phyloP scores from a whole-genome alignment of 2,113 vertebrate species.

The Butastur rufipennis region DNA sequence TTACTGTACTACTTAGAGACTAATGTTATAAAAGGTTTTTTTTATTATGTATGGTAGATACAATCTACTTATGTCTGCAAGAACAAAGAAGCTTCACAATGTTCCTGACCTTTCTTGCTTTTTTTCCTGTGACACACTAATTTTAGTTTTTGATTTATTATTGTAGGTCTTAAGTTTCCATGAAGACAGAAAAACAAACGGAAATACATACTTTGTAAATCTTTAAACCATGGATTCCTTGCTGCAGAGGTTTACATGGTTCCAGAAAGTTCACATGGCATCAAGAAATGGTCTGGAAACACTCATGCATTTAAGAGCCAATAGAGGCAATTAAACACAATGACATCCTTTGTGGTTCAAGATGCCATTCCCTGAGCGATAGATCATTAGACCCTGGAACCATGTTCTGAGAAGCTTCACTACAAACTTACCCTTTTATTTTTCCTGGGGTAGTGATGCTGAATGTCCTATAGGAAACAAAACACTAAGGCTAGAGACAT shows the following conservation, averaged over 20 bases:
- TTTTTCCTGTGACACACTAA: not conserved
- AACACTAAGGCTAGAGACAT: not conserved
- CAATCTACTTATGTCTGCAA: not conserved
- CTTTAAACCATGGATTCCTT: not conserved
- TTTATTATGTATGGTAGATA: not conserved
- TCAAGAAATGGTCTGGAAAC: not conserved
- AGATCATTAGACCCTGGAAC: not conserved
- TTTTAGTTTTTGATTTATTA: not conserved
- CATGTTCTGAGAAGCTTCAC: not conserved
- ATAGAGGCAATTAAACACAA: not conserved
- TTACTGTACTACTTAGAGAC: not conserved
- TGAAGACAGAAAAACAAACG: not conserved
- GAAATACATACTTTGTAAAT: accelerated
- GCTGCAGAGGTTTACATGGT: not conserved
- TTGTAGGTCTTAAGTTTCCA: not conserved
- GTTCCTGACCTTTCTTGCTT: not conserved
- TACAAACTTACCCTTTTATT: not conserved
- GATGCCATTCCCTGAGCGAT: accelerated
- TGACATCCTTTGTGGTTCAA: not conserved
- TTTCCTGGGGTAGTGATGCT: not conserved
- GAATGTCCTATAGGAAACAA: not conserved
- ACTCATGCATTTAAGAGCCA: not conserved
- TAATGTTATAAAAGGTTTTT: not conserved
- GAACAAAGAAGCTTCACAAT: not conserved
- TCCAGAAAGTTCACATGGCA: not conserved